A percentile compares a stretch with the other conserved stretches of the same genome.
Evolutionary conservation across 2,888 invertebrate species (phyloP).

Genomic region (Hylaea fasciaria): DNA sequence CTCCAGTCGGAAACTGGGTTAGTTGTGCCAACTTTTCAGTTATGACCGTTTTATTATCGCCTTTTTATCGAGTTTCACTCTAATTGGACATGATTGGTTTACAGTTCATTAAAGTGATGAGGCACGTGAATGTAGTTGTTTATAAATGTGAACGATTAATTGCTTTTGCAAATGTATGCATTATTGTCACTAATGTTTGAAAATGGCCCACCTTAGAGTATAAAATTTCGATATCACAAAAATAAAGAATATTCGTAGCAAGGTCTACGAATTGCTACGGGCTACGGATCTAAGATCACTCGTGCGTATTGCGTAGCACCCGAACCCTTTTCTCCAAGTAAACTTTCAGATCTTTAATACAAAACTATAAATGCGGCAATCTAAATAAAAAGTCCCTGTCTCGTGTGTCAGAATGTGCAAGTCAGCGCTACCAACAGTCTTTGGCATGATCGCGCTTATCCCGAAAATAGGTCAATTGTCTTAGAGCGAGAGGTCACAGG

Average conservation of each 20-base stretch:
- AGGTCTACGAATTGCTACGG: slow-evolving; percentile 24
- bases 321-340: slow-evolving; percentile 1
- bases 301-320: slow-evolving; percentile 49
- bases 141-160: background rate
- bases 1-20: slow-evolving; percentile 34
- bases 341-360: background rate
- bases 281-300: slow-evolving; percentile 32
- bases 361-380: background rate
- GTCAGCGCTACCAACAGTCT: slow-evolving; percentile 68
- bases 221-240: too few relatives aligned
- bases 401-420: slow-evolving; percentile 62
- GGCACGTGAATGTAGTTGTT: background rate
- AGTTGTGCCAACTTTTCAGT: slow-evolving; percentile 39
- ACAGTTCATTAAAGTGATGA: slow-evolving; percentile 5
- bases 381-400: slow-evolving; percentile 17
- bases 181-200: background rate
- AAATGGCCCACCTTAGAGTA: background rate
- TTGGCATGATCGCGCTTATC: slow-evolving; percentile 79
- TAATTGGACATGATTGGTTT: slow-evolving; percentile 33
- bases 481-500: slow-evolving; percentile 63
- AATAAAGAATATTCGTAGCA: slow-evolving; percentile 15
- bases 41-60: slow-evolving; percentile 34
- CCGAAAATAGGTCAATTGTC: slow-evolving; percentile 84
- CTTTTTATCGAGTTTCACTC: slow-evolving; percentile 30
- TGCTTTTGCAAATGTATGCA: background rate